phyloP scores from a whole-genome alignment of 1,140 invertebrate species.

The Drosophila mojavensis region DNA sequence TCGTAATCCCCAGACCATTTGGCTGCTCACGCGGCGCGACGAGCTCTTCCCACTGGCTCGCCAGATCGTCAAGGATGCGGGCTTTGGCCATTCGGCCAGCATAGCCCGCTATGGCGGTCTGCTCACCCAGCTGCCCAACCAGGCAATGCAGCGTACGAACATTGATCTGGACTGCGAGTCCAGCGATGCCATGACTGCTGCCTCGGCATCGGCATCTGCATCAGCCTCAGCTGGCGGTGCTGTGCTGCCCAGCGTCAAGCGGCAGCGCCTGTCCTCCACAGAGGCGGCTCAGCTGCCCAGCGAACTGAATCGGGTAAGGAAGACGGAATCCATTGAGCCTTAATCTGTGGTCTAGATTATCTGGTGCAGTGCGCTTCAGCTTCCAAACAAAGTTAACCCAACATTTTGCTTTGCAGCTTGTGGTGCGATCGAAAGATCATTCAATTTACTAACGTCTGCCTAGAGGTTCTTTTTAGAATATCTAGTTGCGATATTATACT shows the following conservation, averaged over 20 bases:
- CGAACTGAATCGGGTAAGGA: constrained; percentile 80
- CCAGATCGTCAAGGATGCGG: constrained; percentile 96
- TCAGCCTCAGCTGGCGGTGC: constrained; percentile 12
- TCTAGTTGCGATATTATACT: neutral
- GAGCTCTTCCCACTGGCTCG: constrained; percentile 97
- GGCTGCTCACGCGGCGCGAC: constrained; percentile 94
- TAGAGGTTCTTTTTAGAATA: constrained; percentile 11
- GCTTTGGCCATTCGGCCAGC: constrained; percentile 86
- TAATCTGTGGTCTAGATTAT: constrained; percentile 37
- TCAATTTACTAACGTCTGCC: constrained; percentile 5
- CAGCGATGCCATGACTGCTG: constrained; percentile 45
- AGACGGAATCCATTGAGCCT: constrained; percentile 50
- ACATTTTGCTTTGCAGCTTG: constrained; percentile 17
- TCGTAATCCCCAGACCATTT: constrained; percentile 85
- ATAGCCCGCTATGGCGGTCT: constrained; percentile 78
- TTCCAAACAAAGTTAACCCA: constrained; percentile 1
- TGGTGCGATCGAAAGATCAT: constrained; percentile 6
- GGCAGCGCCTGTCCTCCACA: constrained; percentile 72
- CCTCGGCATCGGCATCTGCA: neutral
- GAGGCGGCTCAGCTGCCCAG: constrained; percentile 65
- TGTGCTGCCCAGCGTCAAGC: constrained; percentile 52
- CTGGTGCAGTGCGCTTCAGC: constrained; percentile 58
- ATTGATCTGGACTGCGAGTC: constrained; percentile 72
- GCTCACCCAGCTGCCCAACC: constrained; percentile 61
- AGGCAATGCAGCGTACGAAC: constrained; percentile 10